Base-by-base conservation (phyloP, 92 coral and sea anemone genomes). In the Blastomussa wellsi region DNA sequence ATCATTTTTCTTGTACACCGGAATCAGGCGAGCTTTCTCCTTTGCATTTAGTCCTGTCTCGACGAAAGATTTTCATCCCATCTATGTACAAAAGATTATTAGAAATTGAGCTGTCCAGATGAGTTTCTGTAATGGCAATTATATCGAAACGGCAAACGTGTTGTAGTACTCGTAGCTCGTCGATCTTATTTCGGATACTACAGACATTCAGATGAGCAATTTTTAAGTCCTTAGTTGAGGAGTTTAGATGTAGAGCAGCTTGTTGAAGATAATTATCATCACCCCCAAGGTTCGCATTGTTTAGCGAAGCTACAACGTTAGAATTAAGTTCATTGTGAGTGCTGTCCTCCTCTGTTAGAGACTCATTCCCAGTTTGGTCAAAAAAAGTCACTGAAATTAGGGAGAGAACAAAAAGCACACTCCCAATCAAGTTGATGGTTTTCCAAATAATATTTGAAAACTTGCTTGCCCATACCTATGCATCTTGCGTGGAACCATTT, bases 81-180 rank as follows among this genome's bases (percentile, higher is more conserved):
- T 84, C 81, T 8, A 78, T 84, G 24, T 57, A 13, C 66, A 88
- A n/a, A 17, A 22, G 11, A 7, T 64, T 26, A 47, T 83, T 77
- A 28, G 82, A 55, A 20, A 72, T 68, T 9, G 57, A 51, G n/a
- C 20, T 66, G 57, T 89, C 82, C 39, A 84, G 44, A 52, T 89
- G 86, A 15, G 86, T 78, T 79, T 84, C 89, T 28, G 91, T 89
- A 28, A 89, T 78, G 33, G 86, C 91, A 20, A 89, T 47, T 22
- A 81, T 41, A 33, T 87, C 87, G 12, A 74, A 87, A n/a, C 22
- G n/a, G 55, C 82, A 76, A 7, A 76, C 38, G 36, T 20, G 5
- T 60, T 87, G 90, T 32, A 87, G 47, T 38, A 60, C 69, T n/a
- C 87, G 60, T 17, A 87, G 36, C 52, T 81, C 90, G 39, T 87